These are phyloP conservation scores for Doris montereyensis DNA, from an alignment of 2,888 invertebrate genomes.

Conservation along the genomic window DNA sequence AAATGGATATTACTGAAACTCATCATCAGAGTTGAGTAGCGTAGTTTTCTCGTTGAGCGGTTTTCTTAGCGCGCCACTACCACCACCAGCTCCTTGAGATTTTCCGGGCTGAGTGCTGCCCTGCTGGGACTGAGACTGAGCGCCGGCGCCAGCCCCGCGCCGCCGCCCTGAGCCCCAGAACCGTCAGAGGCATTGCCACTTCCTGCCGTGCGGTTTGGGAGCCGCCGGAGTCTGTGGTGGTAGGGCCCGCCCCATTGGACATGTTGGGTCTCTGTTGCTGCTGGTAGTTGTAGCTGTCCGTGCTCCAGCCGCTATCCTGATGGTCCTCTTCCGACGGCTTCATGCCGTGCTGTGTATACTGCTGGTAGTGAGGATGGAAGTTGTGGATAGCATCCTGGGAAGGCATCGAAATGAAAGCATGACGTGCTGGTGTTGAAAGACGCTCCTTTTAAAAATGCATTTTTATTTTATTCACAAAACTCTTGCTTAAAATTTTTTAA, in stretches of 20 bases:
- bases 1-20: constrained; percentile 80
- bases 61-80: constrained; percentile 45
- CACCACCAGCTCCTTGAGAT: constrained; percentile 31
- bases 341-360: constrained; percentile 79
- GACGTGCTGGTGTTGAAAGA: too few relatives aligned
- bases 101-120: constrained; percentile 29
- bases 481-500: too few relatives aligned
- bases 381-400: constrained; percentile 94
- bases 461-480: too few relatives aligned
- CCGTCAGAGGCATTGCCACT: neutral
- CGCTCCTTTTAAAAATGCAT: too few relatives aligned
- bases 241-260: constrained; percentile 23
- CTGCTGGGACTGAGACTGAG: constrained; percentile 36
- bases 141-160: constrained; percentile 25
- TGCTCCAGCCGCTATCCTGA: constrained; percentile 49
- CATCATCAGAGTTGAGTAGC: constrained; percentile 95
- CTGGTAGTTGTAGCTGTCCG: constrained; percentile 55
- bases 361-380: constrained; percentile 99
- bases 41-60: constrained; percentile 97
- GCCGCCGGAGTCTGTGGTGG: constrained; percentile 6
- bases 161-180: constrained; percentile 10
- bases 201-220: too few relatives aligned
- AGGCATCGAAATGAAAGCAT: constrained; percentile 71
- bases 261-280: constrained; percentile 45
- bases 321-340: constrained; percentile 66